These are phyloP conservation scores for Ichneumoninae sp. DNA, from an alignment of 2,888 invertebrate genomes.

Conservation along the genomic window DNA sequence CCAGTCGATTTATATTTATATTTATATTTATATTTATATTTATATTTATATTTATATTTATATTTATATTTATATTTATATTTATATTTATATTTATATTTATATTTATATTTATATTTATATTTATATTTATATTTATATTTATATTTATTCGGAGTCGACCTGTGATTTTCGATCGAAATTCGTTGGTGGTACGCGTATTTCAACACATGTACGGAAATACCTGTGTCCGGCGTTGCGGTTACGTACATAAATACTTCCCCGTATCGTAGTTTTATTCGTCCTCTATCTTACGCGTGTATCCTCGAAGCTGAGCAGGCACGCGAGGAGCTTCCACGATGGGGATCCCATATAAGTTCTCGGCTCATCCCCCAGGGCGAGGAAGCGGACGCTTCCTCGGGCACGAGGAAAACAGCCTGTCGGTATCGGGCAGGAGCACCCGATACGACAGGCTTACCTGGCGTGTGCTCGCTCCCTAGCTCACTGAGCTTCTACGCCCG, in stretches of 20 bases:
- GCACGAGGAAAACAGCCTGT: constrained; percentile 38
- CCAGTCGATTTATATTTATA: no score
- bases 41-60: no score
- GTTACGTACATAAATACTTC: constrained; percentile 60
- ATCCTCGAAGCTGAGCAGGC: constrained; percentile 47
- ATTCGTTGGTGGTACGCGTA: constrained; percentile 40
- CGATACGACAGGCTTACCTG: constrained; percentile 46
- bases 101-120: no score
- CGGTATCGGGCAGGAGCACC: constrained; percentile 44
- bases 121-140: no score
- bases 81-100: background rate
- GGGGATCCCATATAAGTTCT: constrained; percentile 35
- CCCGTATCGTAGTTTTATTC: constrained; percentile 39
- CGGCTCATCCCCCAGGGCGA: constrained; percentile 38
- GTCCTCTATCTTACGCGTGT: constrained; percentile 45
- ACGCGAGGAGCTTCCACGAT: constrained; percentile 52
- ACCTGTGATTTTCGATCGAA: constrained; percentile 53
- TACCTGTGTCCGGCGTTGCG: constrained; percentile 45
- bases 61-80: background rate
- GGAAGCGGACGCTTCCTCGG: constrained; percentile 35
- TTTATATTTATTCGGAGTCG: constrained; percentile 30
- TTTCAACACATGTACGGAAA: constrained; percentile 54
- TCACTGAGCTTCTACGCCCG: constrained; percentile 34
- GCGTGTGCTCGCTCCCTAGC: constrained; percentile 27
- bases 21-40: no score